These are phyloP conservation scores for Cygnus buccinator DNA, from an alignment of 2,113 vertebrate genomes.

Conservation along the genomic window DNA sequence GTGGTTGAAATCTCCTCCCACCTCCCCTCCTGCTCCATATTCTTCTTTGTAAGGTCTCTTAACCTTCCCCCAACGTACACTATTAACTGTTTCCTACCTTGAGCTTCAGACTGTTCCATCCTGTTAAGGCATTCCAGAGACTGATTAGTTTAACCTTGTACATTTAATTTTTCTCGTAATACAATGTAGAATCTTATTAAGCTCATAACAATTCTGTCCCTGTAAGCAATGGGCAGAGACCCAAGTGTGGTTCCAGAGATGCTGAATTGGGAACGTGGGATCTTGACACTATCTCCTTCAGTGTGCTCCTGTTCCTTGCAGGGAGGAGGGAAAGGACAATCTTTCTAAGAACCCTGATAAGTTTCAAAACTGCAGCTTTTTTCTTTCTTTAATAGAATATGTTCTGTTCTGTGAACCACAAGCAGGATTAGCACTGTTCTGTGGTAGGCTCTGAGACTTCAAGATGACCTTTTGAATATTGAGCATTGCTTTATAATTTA, in stretches of 20 bases:
- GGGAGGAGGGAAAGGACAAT: background rate
- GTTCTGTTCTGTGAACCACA: background rate
- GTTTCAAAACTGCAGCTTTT: background rate
- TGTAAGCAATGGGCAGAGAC: background rate
- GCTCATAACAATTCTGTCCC: background rate
- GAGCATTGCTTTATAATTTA: background rate
- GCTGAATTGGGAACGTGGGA: background rate
- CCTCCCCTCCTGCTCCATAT: fast-evolving
- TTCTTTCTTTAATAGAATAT: background rate
- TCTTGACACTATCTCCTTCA: background rate
- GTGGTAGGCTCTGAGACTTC: background rate
- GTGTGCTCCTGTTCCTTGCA: background rate
- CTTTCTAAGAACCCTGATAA: background rate
- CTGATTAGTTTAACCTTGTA: background rate
- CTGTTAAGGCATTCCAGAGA: background rate
- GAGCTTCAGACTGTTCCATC: background rate
- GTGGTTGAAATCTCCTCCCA: background rate
- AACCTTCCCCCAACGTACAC: background rate
- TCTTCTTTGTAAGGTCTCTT: background rate
- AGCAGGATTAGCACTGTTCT: background rate
- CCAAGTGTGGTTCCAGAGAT: background rate
- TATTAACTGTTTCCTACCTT: background rate
- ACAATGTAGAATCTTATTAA: background rate
- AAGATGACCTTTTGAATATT: background rate
- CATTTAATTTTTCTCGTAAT: background rate